These are phyloP conservation scores for Eupithecia exiguata DNA, from an alignment of 2,888 invertebrate genomes.

Conservation along the genomic window DNA sequence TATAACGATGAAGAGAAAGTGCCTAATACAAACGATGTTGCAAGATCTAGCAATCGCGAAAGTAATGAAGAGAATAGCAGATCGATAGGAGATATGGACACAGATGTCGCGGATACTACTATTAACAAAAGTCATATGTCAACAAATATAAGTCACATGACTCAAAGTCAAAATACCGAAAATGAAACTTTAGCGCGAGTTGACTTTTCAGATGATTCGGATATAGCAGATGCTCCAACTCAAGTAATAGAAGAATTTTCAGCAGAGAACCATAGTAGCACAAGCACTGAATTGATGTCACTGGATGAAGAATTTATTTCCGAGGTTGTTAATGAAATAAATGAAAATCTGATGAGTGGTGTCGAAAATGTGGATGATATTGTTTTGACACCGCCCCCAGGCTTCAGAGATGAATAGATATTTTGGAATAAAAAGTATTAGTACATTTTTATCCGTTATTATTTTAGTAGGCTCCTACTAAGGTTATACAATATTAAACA, in stretches of 20 bases:
- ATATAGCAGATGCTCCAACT: slow-evolving; percentile 68
- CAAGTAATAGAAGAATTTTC: slow-evolving; percentile 67
- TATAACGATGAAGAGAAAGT: slow-evolving; percentile 2
- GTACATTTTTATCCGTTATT: neutral
- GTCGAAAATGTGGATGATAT: slow-evolving; percentile 49
- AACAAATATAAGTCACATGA: neutral
- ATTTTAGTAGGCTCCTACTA: too few species aligned
- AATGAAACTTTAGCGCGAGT: slow-evolving; percentile 24
- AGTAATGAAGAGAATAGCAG: slow-evolving; percentile 10
- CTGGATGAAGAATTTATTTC: slow-evolving; percentile 63
- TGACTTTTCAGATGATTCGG: slow-evolving; percentile 46
- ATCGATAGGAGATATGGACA: slow-evolving; percentile 6
- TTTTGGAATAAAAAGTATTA: neutral
- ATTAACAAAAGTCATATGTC: slow-evolving; percentile 9
- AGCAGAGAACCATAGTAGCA: slow-evolving; percentile 43
- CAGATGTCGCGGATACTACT: neutral
- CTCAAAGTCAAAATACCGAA: neutral
- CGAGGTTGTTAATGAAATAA: slow-evolving; percentile 69
- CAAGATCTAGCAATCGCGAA: neutral
- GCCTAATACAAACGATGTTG: neutral
- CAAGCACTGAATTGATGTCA: slow-evolving; percentile 51
- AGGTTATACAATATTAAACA: too few species aligned
- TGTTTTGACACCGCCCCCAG: slow-evolving; percentile 67
- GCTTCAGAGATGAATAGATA: slow-evolving; percentile 58
- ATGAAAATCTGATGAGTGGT: slow-evolving; percentile 52